A percentile compares a stretch with the other conserved stretches of the same genome.
These are phyloP conservation scores for Drosophila glabriapex DNA, from an alignment of 2,888 invertebrate species.

Conservation along the genomic window DNA sequence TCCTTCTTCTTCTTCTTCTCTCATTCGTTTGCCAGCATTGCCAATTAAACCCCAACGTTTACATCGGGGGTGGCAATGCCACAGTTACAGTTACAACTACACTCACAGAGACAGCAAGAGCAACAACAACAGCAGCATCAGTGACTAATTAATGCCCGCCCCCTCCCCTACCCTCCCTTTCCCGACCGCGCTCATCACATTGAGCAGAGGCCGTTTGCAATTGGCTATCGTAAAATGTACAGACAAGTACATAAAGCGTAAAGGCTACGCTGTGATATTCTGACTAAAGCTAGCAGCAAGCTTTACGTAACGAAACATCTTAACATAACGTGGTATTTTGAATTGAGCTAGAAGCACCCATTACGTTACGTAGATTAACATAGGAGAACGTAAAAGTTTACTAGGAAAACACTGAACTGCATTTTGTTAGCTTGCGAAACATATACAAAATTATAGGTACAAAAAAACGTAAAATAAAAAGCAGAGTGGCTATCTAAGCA, in stretches of 20 bases:
- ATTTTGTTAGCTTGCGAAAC: no score
- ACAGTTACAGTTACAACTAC: slow-evolving; percentile 10
- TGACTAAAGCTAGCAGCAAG: background rate
- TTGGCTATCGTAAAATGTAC: slow-evolving; percentile 30
- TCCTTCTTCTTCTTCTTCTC: background rate
- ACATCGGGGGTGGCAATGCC: slow-evolving; percentile 37
- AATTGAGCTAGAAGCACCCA: background rate
- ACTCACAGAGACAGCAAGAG: background rate
- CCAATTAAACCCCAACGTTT: slow-evolving; percentile 58
- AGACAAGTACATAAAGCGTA: background rate
- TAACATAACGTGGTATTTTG: background rate
- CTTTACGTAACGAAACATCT: background rate
- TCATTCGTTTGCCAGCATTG: slow-evolving; percentile 9
- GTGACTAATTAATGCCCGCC: slow-evolving; percentile 46
- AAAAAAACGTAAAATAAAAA: no score
- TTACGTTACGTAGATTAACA: background rate
- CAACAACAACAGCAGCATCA: slow-evolving; percentile 1
- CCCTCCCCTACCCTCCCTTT: background rate
- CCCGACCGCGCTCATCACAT: background rate
- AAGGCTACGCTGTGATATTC: background rate
- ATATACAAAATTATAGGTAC: no score
- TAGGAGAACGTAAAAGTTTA: background rate
- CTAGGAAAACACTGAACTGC: no score
- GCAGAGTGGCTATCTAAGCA: no score
- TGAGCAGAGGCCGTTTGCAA: slow-evolving; percentile 23